Conservation (phyloP, 2,888 invertebrate genomes). For the Carabus problematicus region DNA sequence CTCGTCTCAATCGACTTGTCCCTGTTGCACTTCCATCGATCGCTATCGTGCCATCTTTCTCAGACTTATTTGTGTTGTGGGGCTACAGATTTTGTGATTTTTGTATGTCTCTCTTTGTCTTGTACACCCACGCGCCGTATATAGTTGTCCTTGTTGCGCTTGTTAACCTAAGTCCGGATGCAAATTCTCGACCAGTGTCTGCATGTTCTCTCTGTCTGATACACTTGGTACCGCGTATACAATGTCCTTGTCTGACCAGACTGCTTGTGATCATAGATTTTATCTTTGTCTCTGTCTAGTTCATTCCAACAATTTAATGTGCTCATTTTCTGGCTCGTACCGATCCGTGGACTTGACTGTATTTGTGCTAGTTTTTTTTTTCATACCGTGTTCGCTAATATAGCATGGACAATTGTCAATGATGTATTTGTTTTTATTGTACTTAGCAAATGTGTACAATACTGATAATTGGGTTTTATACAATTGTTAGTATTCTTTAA, state of each 20-base stretch:
- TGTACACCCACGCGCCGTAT: slow-evolving; percentile 27
- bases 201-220: neutral
- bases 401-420: neutral
- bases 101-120: slow-evolving; percentile 34
- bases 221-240: neutral
- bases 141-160: slow-evolving; percentile 16
- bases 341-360: too few species aligned
- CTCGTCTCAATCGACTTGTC: slow-evolving; percentile 1
- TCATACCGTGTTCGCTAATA: neutral
- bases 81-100: slow-evolving; percentile 40
- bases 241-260: neutral
- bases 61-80: slow-evolving; percentile 28
- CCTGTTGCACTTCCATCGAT: neutral
- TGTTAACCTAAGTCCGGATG: slow-evolving; percentile 26
- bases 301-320: slow-evolving; percentile 10
- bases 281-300: slow-evolving; percentile 33
- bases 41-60: slow-evolving; percentile 6
- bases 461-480: neutral
- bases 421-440: too few species aligned
- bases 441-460: too few species aligned
- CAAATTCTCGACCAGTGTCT: slow-evolving; percentile 31
- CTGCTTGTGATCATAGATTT: slow-evolving; percentile 29
- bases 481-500: too few species aligned
- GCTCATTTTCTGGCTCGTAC: too few species aligned
- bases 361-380: neutral